Evolutionary conservation across 2,888 invertebrate species (phyloP).

Genomic region (Scaptomyza parva): DNA sequence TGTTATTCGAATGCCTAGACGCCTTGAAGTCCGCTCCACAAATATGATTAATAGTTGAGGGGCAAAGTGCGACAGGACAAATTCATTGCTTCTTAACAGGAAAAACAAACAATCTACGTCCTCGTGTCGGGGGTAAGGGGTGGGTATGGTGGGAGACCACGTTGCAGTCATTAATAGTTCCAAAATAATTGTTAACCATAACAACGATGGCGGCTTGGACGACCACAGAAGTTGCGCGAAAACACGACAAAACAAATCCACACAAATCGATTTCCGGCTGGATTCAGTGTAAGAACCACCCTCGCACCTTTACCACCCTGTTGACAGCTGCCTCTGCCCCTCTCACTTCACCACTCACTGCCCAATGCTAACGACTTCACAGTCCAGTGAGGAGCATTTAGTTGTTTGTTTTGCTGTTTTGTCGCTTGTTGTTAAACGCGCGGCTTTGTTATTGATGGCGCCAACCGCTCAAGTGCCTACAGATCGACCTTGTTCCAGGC

Average conservation of each 20-base stretch:
- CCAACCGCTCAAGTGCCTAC: slow-evolving; percentile 56
- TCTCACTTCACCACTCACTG: no score
- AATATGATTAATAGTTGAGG: slow-evolving; percentile 71
- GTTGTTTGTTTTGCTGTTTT: slow-evolving; percentile 70
- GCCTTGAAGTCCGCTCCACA: slow-evolving; percentile 28
- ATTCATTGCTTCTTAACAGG: slow-evolving; percentile 70
- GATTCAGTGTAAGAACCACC: slow-evolving; percentile 33
- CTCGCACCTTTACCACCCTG: slow-evolving; percentile 48
- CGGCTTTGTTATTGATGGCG: slow-evolving; percentile 71
- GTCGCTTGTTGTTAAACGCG: slow-evolving; percentile 70
- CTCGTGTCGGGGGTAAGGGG: neutral
- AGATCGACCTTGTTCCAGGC: slow-evolving; percentile 68
- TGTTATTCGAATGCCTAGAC: slow-evolving; percentile 27
- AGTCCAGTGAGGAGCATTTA: slow-evolving; percentile 48
- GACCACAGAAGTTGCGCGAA: slow-evolving; percentile 57
- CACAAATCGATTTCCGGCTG: slow-evolving; percentile 75
- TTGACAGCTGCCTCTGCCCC: slow-evolving; percentile 62
- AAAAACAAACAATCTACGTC: slow-evolving; percentile 62
- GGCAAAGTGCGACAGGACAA: slow-evolving; percentile 66
- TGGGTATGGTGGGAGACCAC: slow-evolving; percentile 35
- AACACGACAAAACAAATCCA: slow-evolving; percentile 76
- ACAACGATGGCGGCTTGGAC: slow-evolving; percentile 24
- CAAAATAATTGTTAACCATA: slow-evolving; percentile 79
- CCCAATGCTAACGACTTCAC: slow-evolving; percentile 59
- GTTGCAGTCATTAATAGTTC: slow-evolving; percentile 73